A percentile compares a stretch with the other conserved stretches of the same genome.
These are phyloP conservation scores for Otocyon megalotis DNA, from an alignment of 2,113 vertebrate genomes.

Conservation along the genomic window DNA sequence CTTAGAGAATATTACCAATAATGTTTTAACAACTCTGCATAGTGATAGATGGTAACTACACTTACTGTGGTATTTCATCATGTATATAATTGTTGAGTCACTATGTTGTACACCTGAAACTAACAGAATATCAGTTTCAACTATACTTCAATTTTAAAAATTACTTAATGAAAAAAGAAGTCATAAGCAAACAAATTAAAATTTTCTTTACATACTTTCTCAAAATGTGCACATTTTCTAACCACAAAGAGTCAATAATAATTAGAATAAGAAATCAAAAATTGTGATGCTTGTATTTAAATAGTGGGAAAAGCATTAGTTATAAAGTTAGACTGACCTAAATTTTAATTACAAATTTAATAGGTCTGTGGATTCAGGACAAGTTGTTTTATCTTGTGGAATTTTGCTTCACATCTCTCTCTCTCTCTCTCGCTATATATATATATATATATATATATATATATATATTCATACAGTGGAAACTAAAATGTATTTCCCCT, in stretches of 20 bases:
- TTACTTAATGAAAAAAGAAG: neutral
- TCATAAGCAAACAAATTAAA: neutral
- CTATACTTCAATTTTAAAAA: neutral
- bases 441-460: neutral
- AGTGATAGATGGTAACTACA: neutral
- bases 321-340: neutral
- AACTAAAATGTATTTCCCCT: neutral
- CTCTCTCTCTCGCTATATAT: neutral
- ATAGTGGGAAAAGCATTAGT: neutral
- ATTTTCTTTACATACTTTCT: neutral
- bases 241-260: neutral
- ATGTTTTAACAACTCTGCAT: neutral
- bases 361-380: neutral
- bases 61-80: neutral
- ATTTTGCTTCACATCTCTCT: neutral
- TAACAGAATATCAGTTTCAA: neutral
- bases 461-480: neutral
- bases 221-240: neutral
- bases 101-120: neutral
- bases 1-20: neutral
- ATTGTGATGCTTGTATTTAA: neutral
- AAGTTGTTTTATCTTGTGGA: neutral
- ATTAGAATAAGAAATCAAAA: neutral
- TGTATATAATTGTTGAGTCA: neutral
- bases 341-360: constrained; percentile 23